Base-by-base conservation (phyloP, 1,140 invertebrate species). In the Frieseomelitta varia region DNA sequence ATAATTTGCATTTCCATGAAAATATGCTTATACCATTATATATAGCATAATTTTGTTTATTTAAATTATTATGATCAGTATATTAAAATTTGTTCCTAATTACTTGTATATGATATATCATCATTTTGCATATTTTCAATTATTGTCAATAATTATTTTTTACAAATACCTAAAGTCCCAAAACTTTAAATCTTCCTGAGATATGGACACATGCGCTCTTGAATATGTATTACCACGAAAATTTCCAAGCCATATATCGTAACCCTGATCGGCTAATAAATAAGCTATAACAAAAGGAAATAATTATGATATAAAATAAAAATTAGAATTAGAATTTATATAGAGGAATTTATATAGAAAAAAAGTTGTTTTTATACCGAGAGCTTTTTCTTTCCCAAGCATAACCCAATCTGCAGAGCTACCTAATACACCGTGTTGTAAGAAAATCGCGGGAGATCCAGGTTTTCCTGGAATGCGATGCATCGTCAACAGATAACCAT, bases 401-500 rank as follows among this genome's bases (percentile, higher is more conserved):
- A 97, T 92, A 19, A 97, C 87, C 95, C 96, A 98, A 87, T 96
- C 96, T 2, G 96, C 95, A 0, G 97, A 96, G 83, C 96, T 96
- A 19, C 95, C 95, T 0, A 97, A 91, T 0, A 98, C 91, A 15
- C 97, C 97, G 89, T 98, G 97, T 92, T 97, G 96, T 6, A 97
- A 78, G 71, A 96, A 95, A 11, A 96, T 94, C 0, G 95, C 93
- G 10, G 90, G 76, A 21, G 92, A 88, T 27, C 69, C 53, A 4
- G 88, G 77, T 92, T 94, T 61, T 93, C 94, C 90, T 3, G 96
- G 96, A 87, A 98, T 97, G 67, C 97, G 95, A 88, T 98, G 97
- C 47, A 97, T 73, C 0, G 96, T 96, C 8, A 98, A 91, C 27
- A 97, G 94, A 91, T 97, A 98, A 24, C 97, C 97, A 91, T 98